Evolutionary conservation across 2,888 invertebrate species (phyloP), one percentile per base, ranked within the genome.

Genomic region (Drosophila melanocephala): DNA sequence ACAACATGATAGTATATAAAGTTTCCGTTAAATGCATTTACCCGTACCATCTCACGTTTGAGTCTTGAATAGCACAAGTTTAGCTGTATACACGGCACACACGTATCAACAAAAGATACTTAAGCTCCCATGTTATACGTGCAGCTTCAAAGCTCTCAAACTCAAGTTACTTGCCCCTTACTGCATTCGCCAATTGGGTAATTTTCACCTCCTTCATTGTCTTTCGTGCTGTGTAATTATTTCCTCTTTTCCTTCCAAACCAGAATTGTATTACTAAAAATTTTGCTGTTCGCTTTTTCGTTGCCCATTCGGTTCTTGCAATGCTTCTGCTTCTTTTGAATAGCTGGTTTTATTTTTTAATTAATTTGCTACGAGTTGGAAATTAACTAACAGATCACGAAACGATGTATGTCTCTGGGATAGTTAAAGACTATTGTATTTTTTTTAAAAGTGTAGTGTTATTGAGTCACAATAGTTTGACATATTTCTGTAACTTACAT

Each of bases 161-260:
- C 28, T 60, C 37, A 65, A 44, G 10, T 26, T 42, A 10, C 26
- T 12, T 60, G 19, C 26, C 42, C 19, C 26, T 28, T 26, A 22
- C 12, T 22, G 33, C 33, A 50, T 32, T 66, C 7, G 52, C 62
- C 50, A 79, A 79, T 81, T 35, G 5, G 16, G 79, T 63, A 88
- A 79, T 86, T 88, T 86, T 75, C 84, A 90, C 75, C 84, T 79
- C 39, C 32, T 53, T 77, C 73, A 74, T 84, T 85, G 76, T 86
- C 63, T 74, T 75, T 64, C 58, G 68, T 83, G 66, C 55, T 59
- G 52, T 75, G 71, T 88, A 90, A 87, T 87, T 90, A 83, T 90
- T 90, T 84, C 53, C 63, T 66, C 33, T 51, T 60, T 44, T 44
- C 14, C 50, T 53, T 35, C 30, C 26, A 30, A 30, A 26, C 9